Conservation (phyloP, 1,140 invertebrate species). For the Drosophila nigromelanica region DNA sequence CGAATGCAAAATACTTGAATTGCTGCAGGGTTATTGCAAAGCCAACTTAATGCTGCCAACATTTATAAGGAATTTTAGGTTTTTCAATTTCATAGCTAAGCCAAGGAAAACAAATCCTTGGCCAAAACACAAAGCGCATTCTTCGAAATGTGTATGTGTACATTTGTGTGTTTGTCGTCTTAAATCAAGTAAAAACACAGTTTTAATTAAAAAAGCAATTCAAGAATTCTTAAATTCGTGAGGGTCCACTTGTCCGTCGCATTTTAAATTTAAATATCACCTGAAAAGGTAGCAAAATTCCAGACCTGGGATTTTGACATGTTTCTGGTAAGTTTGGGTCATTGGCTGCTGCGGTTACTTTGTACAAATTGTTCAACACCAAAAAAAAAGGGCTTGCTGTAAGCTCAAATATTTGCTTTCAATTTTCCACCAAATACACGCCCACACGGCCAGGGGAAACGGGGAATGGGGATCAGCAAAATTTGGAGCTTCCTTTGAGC, state of each 20-base stretch:
- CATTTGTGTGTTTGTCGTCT: constrained; percentile 1
- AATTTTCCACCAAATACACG: constrained; percentile 60
- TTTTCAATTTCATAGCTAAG: constrained; percentile 53
- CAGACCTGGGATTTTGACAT: constrained; percentile 24
- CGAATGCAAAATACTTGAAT: constrained; percentile 12
- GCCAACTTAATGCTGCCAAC: constrained; percentile 33
- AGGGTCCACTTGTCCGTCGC: constrained; percentile 7
- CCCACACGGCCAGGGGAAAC: constrained; percentile 3
- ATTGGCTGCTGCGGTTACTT: constrained; percentile 56
- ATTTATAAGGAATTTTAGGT: constrained; percentile 45
- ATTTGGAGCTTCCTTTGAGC: constrained; percentile 49
- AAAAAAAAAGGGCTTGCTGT: constrained; percentile 37
- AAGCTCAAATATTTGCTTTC: constrained; percentile 79
- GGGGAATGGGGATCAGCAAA: constrained; percentile 1
- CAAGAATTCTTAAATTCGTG: constrained; percentile 32
- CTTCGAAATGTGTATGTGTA: constrained; percentile 2
- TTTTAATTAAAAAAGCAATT: constrained; percentile 73
- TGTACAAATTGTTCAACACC: constrained; percentile 50
- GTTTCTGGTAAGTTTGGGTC: constrained; percentile 39
- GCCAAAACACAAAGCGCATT: constrained; percentile 33
- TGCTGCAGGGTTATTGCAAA: constrained; percentile 25
- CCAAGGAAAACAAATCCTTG: constrained; percentile 53
- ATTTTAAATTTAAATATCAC: constrained; percentile 8
- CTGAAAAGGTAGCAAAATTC: constrained; percentile 1
- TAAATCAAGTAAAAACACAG: constrained; percentile 29